Evolutionary conservation across 2,888 invertebrate species (phyloP), one percentile per base, ranked within the genome.

Genomic region (Drosophila limbata): DNA sequence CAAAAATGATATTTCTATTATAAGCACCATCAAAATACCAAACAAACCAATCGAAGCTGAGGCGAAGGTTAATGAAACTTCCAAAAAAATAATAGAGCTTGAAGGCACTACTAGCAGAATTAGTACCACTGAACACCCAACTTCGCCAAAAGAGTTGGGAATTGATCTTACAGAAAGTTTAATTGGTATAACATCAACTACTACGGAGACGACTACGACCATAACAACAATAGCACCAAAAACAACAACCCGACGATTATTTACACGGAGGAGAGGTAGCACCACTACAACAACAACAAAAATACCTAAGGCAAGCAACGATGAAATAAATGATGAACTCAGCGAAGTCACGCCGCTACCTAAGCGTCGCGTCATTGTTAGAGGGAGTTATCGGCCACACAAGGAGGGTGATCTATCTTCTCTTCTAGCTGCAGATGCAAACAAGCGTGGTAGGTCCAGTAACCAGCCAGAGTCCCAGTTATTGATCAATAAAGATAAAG

Each of bases 401-500:
- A 66, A 78, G 6, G 79, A 85, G 47, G 83, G 73, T 1, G 83
- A 90, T 59, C 68, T 89, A 0, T 90, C 91, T 1, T 90, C 91
- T 0, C 61, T 90, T 4, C 40, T 91, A 4, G 81, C 89, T 5
- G 72, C 63, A 3, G 91, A 90, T 73, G 77, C 71, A 11, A 79
- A 77, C 31, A 87, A 89, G 19, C 74, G 77, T 3, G n/a, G 8
- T 4, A 50, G 9, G 4, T 35, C 59, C 33, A 62, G 47, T 3
- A 33, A 55, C 10, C 51, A 48, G 4, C 15, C 37, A 37, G 3
- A 11, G 1, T 4, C 13, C 8, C 33, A 56, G 13, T n/a, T 25
- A 21, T n/a, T 37, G 1, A 9, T 13, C 17, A 48, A 45, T n/a
- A 13, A 17, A 28, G 11, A 17, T 6, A 40, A 42, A 42, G n/a